These are phyloP conservation scores for Syngnathoides biaculeatus DNA, from an alignment of 2,113 vertebrate species.

Conservation along the genomic window DNA sequence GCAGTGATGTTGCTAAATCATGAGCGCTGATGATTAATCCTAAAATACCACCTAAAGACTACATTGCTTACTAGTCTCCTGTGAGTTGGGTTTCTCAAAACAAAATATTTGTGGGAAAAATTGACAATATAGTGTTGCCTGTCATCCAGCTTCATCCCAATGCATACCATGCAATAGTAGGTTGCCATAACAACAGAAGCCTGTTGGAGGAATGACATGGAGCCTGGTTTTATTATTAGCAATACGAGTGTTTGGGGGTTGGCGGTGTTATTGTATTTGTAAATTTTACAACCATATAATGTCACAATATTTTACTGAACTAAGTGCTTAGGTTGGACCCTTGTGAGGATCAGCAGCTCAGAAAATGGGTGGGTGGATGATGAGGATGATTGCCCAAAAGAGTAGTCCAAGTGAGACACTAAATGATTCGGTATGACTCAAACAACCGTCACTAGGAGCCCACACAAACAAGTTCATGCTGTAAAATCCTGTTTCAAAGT, in stretches of 20 bases:
- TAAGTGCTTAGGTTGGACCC: neutral
- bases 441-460: slow-evolving; percentile 2
- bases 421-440: slow-evolving; percentile 39
- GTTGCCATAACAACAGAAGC: slow-evolving; percentile 92
- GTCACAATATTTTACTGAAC: neutral
- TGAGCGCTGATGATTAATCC: slow-evolving; percentile 34
- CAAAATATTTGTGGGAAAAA: neutral
- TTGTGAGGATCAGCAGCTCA: too few relatives aligned
- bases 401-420: slow-evolving; percentile 1
- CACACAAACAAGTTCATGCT: neutral
- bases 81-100: slow-evolving; percentile 36
- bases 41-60: slow-evolving; percentile 54
- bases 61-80: slow-evolving; percentile 28
- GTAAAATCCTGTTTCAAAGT: slow-evolving; percentile 24
- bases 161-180: slow-evolving; percentile 88
- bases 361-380: too few relatives aligned
- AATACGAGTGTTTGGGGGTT: slow-evolving; percentile 42
- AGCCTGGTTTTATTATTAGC: slow-evolving; percentile 59
- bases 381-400: neutral
- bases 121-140: slow-evolving; percentile 39
- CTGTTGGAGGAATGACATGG: slow-evolving; percentile 70
- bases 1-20: slow-evolving; percentile 64
- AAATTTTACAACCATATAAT: neutral
- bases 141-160: slow-evolving; percentile 76
- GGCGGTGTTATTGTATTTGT: slow-evolving; percentile 57